These are phyloP conservation scores for Riparia riparia DNA, from an alignment of 2,113 vertebrate genomes.

Conservation along the genomic window DNA sequence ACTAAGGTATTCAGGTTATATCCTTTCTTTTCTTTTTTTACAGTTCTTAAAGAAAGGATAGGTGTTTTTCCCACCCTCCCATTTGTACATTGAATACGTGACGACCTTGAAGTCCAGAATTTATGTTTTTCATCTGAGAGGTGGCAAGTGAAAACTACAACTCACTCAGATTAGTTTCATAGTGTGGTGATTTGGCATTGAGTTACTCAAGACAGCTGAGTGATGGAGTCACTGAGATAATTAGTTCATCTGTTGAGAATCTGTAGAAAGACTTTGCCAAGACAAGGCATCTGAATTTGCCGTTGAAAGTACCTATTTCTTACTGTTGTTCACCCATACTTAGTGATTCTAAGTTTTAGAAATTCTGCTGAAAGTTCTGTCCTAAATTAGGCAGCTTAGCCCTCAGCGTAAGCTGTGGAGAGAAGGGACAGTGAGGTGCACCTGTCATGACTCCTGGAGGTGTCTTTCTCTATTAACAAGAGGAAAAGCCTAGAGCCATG, in stretches of 20 bases:
- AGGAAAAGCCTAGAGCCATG: not conserved
- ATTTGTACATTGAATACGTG: not conserved
- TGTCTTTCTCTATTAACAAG: not conserved
- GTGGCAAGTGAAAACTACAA: not conserved
- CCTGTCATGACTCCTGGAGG: not conserved
- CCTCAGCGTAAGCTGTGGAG: not conserved
- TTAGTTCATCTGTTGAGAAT: not conserved
- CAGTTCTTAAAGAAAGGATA: not conserved
- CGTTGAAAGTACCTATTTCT: not conserved
- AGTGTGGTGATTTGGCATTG: not conserved
- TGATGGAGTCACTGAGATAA: not conserved
- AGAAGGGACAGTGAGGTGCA: not conserved
- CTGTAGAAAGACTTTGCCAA: not conserved
- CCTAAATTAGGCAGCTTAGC: not conserved
- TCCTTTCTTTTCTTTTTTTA: not conserved
- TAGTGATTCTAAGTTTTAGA: not conserved
- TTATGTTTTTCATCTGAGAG: not conserved
- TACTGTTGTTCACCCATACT: not conserved
- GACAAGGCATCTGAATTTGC: not conserved
- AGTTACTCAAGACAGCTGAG: not conserved
- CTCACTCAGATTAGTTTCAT: not conserved
- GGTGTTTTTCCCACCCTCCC: not conserved
- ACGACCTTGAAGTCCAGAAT: not conserved
- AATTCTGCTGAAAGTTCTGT: not conserved
- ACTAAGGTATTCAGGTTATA: not conserved